Evolutionary conservation across 1,140 invertebrate species (phyloP), one percentile per base, ranked within the genome.

Genomic region (Drosophila auraria): DNA sequence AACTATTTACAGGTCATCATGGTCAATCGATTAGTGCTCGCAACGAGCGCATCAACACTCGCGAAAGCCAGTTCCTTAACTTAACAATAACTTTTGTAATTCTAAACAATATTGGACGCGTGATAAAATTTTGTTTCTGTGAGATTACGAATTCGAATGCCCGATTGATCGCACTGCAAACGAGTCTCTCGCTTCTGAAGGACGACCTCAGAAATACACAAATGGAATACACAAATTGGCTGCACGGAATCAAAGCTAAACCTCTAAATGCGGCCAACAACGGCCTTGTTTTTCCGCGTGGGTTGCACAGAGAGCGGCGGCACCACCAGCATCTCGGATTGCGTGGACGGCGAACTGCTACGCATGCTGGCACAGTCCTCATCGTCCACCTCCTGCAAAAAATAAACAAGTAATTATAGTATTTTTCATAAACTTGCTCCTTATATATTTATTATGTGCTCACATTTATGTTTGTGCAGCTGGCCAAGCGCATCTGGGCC

Each of bases 401-500:
- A 82, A 77, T 86, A 71, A 93, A 93, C 11, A 30, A 15, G 50
- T 17, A 59, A 47, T 40, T 49, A 74, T 38, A 12, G 40, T 42
- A 36, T 38, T 9, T 12, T 44, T 2, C 8, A 9, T 3, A 38
- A 38, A 38, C 12, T 38, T 5, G 36, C 38, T 20, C 1, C 38
- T 20, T 5, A 1, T 14, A 38, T 23, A 27, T 5, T 20, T 68
- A 12, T 27, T 95, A 12, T 25, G 36, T 11, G 23, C 96, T 95
- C 94, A 97, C 96, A 92, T 96, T 97, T 79, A 97, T 96, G 92
- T 97, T 97, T 84, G 96, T 97, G 92, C 96, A 97, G 93, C 96
- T 97, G 66, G 96, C 96, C 73, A 97, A 94, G 84, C 96, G 94
- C 96, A 97, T 97, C 93, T 97, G 96, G 33, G 96, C 96, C 69